These are phyloP conservation scores for Urosaurus nigricauda DNA, from an alignment of 2,797 vertebrate species.

Conservation along the genomic window DNA sequence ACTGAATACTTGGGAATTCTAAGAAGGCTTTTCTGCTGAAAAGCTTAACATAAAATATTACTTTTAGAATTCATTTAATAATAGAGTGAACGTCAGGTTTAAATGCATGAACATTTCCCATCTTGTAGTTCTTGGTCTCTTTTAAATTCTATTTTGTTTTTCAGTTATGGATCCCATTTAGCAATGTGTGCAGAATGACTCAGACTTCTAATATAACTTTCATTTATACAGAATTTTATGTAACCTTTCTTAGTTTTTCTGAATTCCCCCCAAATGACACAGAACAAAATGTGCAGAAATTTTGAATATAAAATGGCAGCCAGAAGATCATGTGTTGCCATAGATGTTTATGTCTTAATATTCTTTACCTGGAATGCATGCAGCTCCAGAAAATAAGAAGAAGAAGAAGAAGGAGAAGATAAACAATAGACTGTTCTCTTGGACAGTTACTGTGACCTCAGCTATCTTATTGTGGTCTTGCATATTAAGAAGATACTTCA, in stretches of 20 bases:
- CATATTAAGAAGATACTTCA: not conserved
- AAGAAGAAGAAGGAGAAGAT: too few species aligned
- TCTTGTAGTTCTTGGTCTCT: not conserved
- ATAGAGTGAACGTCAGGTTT: not conserved
- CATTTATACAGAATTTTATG: conserved; percentile 22
- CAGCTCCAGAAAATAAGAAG: not conserved
- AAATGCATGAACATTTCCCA: not conserved
- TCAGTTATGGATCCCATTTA: conserved; percentile 6
- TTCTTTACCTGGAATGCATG: not conserved
- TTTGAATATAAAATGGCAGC: not conserved
- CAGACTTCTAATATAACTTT: conserved; percentile 21
- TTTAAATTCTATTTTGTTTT: conserved; percentile 4
- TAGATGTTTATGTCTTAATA: not conserved
- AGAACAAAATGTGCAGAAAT: conserved; percentile 9
- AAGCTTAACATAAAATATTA: not conserved
- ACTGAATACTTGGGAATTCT: not conserved
- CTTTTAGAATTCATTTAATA: not conserved
- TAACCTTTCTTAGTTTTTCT: conserved; percentile 3
- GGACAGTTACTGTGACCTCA: not conserved
- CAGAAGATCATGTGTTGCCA: not conserved
- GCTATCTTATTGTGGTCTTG: not conserved
- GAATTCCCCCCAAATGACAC: not conserved
- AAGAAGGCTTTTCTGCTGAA: not conserved
- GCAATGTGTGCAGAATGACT: conserved; percentile 11
- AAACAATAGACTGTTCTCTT: not conserved